Evolutionary conservation across 2,888 invertebrate species (phyloP), one percentile per base, ranked within the genome.

Genomic region (Amblyjoppa proteus): DNA sequence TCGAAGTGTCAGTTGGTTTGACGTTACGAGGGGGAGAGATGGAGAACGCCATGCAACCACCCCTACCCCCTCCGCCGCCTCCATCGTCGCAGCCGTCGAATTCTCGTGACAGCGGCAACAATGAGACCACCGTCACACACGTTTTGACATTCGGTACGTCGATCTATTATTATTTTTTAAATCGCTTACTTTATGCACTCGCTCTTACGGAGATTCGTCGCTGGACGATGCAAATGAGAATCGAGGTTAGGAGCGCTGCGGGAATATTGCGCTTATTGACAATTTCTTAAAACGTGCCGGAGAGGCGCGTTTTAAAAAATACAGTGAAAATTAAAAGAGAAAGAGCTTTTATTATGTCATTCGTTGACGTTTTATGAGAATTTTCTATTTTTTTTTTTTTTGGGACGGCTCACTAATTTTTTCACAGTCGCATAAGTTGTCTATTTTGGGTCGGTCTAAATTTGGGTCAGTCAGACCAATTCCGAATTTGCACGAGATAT

Each of bases 81-180:
- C 86, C 88, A 34, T 87, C 89, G 45, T 45, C 45, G 16, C 82
- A 86, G 73, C 75, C 83, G 53, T 87, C 87, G 49, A 82, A 87
- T 87, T 87, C 85, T 45, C 77, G 83, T 70, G 88, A 88, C 77
- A 82, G 69, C 79, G 69, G 69, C 83, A 88, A 83, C 83, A 86
- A 83, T 64, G 92, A 91, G 82, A 90, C 90, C 91, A 95, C 95
- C 91, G 95, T 95, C 93, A 95, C 95, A 84, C 95, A 95, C 92
- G 94, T 95, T 90, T 94, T 95, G 89, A 95, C 95, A 87, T 95
- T 95, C 91, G 95, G 95, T 95, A 90, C 83, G 92, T 79, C 49
- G 51, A 83, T 78, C 70, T 84, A 77, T 53, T 61, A 34, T 38
- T 45, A 81, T 28, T 77, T 31, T 5, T 51, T 20, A 20, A 56